Evolutionary conservation across 2,888 invertebrate species (phyloP).

Genomic region (Phlogophora meticulosa): DNA sequence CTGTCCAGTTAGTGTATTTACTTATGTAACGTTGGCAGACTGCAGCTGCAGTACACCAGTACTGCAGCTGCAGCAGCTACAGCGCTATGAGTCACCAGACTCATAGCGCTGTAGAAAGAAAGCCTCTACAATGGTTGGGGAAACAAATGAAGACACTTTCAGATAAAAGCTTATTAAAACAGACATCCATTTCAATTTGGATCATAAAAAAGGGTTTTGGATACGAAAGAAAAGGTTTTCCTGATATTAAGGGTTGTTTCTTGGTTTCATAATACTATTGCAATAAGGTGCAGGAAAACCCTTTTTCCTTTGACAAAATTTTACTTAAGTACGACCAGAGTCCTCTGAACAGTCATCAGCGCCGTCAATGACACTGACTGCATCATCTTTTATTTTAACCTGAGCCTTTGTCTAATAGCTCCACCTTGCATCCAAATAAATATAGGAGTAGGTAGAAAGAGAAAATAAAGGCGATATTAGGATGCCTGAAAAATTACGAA

Average conservation of each 20-base stretch:
- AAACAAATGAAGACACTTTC: too few species aligned
- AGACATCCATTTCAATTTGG: conserved; percentile 3
- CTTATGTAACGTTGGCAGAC: conserved; percentile 1
- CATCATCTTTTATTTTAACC: too few species aligned
- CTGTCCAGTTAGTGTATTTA: not conserved
- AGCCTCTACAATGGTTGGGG: too few species aligned
- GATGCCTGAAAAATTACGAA: not conserved
- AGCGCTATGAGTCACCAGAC: too few species aligned
- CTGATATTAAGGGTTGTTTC: conserved; percentile 9
- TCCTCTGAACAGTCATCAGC: not conserved
- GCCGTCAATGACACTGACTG: too few species aligned
- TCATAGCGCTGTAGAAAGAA: too few species aligned
- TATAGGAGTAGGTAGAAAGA: too few species aligned
- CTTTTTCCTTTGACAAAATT: not conserved
- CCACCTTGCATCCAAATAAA: not conserved
- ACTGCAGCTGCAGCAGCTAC: too few species aligned
- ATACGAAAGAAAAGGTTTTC: conserved; percentile 3
- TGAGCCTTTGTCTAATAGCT: not conserved
- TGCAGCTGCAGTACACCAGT: not conserved
- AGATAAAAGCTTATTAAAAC: not conserved
- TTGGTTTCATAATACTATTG: conserved; percentile 1
- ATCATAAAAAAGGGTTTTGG: conserved; percentile 2
- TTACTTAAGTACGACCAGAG: not conserved
- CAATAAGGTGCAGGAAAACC: conserved; percentile 7
- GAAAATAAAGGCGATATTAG: not conserved